A percentile compares a stretch with the other conserved stretches of the same genome.
These are phyloP conservation scores for Liasis olivaceus DNA, from an alignment of 2,797 vertebrate species.

Conservation along the genomic window DNA sequence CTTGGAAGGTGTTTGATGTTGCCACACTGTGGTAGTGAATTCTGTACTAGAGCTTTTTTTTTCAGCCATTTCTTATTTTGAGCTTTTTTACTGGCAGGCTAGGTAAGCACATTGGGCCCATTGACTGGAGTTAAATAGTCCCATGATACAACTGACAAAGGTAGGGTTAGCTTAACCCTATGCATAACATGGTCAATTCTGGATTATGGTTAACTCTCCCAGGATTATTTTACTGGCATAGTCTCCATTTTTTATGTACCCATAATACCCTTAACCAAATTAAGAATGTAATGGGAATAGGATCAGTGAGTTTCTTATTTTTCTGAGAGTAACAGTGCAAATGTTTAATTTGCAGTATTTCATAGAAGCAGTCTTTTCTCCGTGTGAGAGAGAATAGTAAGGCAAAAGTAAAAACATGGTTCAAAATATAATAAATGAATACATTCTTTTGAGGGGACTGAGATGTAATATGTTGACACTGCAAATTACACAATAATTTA, in stretches of 20 bases:
- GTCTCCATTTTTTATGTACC: neutral
- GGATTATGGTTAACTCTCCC: neutral
- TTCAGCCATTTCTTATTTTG: neutral
- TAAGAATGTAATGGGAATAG: too few relatives aligned
- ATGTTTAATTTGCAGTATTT: neutral
- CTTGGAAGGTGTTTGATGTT: neutral
- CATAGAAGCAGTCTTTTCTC: neutral
- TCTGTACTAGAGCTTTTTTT: neutral
- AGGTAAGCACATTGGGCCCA: too few relatives aligned
- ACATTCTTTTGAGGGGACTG: neutral
- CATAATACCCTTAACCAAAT: too few relatives aligned
- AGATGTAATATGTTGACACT: too few relatives aligned
- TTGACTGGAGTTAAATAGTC: too few relatives aligned
- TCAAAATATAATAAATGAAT: neutral
- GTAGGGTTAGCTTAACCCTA: neutral
- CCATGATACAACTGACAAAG: neutral
- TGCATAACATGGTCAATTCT: neutral
- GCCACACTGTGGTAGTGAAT: neutral
- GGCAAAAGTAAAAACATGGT: neutral
- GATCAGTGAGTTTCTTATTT: too few relatives aligned
- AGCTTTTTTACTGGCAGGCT: too few relatives aligned
- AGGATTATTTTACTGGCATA: neutral
- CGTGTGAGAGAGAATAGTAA: neutral
- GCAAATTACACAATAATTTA: too few relatives aligned
- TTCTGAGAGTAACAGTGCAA: neutral